Base-by-base conservation (phyloP, 2,113 vertebrate species). In the Melanerpes aurifrons region DNA sequence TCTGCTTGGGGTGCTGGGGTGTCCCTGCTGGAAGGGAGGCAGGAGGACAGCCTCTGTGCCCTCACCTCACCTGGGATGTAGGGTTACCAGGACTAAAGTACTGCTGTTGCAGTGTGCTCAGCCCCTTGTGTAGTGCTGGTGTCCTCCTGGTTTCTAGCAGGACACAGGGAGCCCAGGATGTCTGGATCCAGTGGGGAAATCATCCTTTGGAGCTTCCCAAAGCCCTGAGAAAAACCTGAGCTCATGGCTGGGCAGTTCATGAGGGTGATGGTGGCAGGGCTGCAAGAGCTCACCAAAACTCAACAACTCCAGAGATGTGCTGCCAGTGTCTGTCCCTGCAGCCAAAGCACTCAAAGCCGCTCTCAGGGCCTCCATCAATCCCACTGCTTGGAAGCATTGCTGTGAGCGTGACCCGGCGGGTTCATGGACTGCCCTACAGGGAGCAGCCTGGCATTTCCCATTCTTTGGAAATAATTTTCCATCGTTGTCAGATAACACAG, bases 391-490 rank as follows among this genome's bases (percentile, higher is more conserved):
- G 37, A 64, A 68, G 75, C 2, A 0, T 45, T 4, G 1, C 54
- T 7, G 56, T 12, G 28, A 74, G 26, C 6, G 0, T 1, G 9
- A 13, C 48, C 57, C 3, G 3, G 24, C 0, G 1, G 15, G 17
- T 71, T 32, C 2, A 3, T 9, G 24, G 22, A 45, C 66, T 54
- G 58, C 3, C 3, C 29, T 3, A 1, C 8, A 1, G 64, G 53
- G 43, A 89, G n/a, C 56, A 64, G 73, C 89, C 67, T 72, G 86
- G 74, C 31, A 7, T 43, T 91, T 66, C 81, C 92, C 69, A 84
- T 75, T 35, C 8, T 73, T 74, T 76, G 82, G 86, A 89, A 95
- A 61, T 50, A 5, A 72, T 66, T 95, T 95, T 76, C 93, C 83
- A 50, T 84, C 16, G 1, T 61, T 92, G 82, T 63, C 67, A 35